Evolutionary conservation across 2,888 invertebrate genomes (phyloP).

Genomic region (Halictus ligatus): DNA sequence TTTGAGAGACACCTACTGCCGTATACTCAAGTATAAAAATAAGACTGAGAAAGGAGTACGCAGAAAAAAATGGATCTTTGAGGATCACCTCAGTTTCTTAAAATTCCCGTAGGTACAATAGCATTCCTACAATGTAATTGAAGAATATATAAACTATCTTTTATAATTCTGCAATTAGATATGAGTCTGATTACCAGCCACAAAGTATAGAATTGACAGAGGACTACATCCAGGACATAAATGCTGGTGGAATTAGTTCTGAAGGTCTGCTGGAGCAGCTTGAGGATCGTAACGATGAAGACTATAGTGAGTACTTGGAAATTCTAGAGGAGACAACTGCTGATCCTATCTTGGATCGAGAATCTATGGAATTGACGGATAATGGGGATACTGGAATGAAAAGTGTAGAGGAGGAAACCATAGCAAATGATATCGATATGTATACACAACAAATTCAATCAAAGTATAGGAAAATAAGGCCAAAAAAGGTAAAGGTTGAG

Average conservation of each 20-base stretch:
- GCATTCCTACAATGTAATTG: background rate
- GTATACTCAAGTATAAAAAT: constrained; percentile 81
- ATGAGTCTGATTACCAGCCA: constrained; percentile 79
- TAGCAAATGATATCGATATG: constrained; percentile 66
- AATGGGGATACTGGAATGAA: constrained; percentile 25
- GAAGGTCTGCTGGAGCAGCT: constrained; percentile 80
- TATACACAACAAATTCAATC: constrained; percentile 78
- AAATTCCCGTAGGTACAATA: constrained; percentile 79
- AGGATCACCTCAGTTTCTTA: constrained; percentile 80
- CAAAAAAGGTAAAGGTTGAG: constrained; percentile 55
- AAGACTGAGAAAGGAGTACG: constrained; percentile 78
- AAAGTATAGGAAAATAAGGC: constrained; percentile 79
- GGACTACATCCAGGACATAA: constrained; percentile 81
- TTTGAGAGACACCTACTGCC: constrained; percentile 81
- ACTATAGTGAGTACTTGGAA: constrained; percentile 81
- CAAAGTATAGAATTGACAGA: constrained; percentile 79
- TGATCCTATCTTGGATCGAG: constrained; percentile 68
- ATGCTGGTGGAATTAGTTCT: constrained; percentile 74
- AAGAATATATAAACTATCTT: background rate
- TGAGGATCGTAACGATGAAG: constrained; percentile 80
- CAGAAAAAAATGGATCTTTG: constrained; percentile 82
- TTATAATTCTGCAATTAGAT: constrained; percentile 65
- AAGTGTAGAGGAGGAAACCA: constrained; percentile 22
- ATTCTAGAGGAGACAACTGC: constrained; percentile 77
- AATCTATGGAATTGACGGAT: constrained; percentile 53